These are phyloP conservation scores for Poecilia latipinna DNA, from an alignment of 2,113 vertebrate genomes.

Conservation along the genomic window DNA sequence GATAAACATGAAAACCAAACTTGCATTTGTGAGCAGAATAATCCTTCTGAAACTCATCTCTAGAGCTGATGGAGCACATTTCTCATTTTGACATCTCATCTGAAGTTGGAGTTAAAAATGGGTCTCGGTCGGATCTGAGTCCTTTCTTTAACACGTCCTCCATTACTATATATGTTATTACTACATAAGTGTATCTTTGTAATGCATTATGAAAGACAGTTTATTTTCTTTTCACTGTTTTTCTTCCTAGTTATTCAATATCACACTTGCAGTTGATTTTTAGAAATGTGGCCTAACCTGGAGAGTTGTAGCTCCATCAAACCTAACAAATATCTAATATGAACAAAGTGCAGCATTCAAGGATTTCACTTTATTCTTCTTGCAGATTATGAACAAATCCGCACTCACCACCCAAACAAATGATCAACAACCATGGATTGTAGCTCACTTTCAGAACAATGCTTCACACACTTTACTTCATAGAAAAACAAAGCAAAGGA, in stretches of 20 bases:
- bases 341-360: constrained; percentile 5
- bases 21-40: background rate
- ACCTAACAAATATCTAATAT: constrained; percentile 37
- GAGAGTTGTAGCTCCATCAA: constrained; percentile 26
- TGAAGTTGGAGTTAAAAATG: constrained; percentile 8
- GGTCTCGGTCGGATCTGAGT: constrained; percentile 6
- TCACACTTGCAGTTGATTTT: constrained; percentile 39
- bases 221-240: constrained; percentile 18
- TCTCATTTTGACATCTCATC: background rate
- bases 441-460: background rate
- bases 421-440: background rate
- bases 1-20: background rate
- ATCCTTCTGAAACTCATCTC: background rate
- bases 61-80: background rate
- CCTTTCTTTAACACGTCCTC: constrained; percentile 57
- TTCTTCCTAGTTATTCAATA: background rate
- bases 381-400: background rate
- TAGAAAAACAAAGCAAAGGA: too few relatives aligned
- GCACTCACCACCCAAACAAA: background rate
- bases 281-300: background rate
- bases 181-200: constrained; percentile 31
- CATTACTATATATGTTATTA: constrained; percentile 13
- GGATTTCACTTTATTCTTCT: background rate
- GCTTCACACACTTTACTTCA: background rate
- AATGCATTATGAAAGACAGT: constrained; percentile 33